Evolutionary conservation across 2,888 invertebrate species (phyloP).

Genomic region (Thymelicus sylvestris): DNA sequence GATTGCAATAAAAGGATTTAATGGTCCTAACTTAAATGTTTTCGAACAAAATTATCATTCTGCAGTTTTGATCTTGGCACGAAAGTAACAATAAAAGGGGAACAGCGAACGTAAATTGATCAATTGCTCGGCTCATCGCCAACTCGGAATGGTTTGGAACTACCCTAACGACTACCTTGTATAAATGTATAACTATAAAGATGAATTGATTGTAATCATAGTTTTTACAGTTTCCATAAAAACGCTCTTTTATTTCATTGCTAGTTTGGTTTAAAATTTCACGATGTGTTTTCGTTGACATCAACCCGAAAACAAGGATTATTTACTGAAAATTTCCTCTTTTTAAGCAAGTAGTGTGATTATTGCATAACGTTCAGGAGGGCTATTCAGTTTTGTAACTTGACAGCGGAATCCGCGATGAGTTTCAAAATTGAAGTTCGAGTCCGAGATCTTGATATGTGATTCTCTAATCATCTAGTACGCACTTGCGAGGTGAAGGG

Average conservation of each 20-base stretch:
- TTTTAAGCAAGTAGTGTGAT: too few relatives aligned
- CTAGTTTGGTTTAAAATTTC: background rate
- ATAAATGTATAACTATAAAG: constrained; percentile 24
- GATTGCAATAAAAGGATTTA: background rate
- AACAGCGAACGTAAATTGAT: constrained; percentile 31
- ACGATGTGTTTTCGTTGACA: too few relatives aligned
- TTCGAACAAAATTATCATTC: constrained; percentile 12
- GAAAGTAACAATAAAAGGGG: constrained; percentile 28
- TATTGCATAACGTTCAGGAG: too few relatives aligned
- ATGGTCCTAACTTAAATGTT: constrained; percentile 3
- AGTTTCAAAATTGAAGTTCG: too few relatives aligned
- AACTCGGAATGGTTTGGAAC: constrained; percentile 36
- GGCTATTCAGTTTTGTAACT: too few relatives aligned
- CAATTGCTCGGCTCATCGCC: constrained; percentile 37
- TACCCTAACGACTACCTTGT: constrained; percentile 35
- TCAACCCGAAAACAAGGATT: too few relatives aligned
- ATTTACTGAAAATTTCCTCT: too few relatives aligned
- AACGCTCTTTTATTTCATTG: background rate
- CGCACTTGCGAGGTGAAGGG: too few relatives aligned
- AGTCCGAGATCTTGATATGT: too few relatives aligned
- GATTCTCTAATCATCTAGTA: too few relatives aligned
- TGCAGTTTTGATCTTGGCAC: constrained; percentile 36
- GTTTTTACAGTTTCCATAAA: background rate
- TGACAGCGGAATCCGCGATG: too few relatives aligned
- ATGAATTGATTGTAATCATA: constrained; percentile 20